Evolutionary conservation across 2,113 vertebrate species (phyloP).

Genomic region (Deroptyus accipitrinus): DNA sequence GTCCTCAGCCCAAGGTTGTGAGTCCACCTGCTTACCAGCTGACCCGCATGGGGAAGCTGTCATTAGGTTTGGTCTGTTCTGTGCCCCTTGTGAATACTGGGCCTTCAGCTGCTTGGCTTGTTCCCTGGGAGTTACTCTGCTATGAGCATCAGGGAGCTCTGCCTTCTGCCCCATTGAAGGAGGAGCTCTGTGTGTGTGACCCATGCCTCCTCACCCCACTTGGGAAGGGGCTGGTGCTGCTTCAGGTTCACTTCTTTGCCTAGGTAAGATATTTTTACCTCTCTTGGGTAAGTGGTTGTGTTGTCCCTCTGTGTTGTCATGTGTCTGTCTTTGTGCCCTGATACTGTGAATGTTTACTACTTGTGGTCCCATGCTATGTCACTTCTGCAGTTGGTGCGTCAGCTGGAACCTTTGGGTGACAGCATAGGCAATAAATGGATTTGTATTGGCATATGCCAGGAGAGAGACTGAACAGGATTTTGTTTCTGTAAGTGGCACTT

Average conservation of each 20-base stretch:
- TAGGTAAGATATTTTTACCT: too few species aligned
- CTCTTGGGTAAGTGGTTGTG: too few species aligned
- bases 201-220: not conserved
- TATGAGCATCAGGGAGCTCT: not conserved
- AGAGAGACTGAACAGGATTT: not conserved
- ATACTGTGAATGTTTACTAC: fast-evolving
- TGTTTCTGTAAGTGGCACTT: not conserved
- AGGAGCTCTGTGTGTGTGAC: not conserved
- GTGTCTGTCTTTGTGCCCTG: not conserved
- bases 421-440: not conserved
- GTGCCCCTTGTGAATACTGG: not conserved
- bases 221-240: not conserved
- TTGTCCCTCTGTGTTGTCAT: not conserved
- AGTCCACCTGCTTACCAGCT: not conserved
- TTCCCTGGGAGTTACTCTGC: not conserved
- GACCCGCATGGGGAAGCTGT: not conserved
- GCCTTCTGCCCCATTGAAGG: not conserved
- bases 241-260: not conserved
- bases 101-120: not conserved
- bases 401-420: not conserved
- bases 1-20: not conserved
- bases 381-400: not conserved
- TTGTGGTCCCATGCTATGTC: not conserved
- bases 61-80: not conserved
- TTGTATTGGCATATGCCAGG: not conserved